Conservation (phyloP, 2,797 vertebrate genomes). For the Pachyuromys duprasi region DNA sequence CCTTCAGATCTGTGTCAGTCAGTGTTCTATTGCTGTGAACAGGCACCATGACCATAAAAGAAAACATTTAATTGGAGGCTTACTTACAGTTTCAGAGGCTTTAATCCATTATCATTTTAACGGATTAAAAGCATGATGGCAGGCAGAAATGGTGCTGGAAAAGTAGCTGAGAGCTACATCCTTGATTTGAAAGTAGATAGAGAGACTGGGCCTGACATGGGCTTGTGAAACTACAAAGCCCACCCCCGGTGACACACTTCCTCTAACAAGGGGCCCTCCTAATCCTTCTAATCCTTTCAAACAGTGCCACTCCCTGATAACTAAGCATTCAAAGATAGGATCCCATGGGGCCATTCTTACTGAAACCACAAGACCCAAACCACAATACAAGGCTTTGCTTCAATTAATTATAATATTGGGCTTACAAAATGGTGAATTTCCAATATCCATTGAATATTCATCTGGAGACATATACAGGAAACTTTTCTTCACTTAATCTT, state of each 20-base stretch:
- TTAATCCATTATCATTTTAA: not conserved
- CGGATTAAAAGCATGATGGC: not conserved
- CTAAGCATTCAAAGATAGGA: not conserved
- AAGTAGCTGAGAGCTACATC: not conserved
- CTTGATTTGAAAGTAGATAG: not conserved
- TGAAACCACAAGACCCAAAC: not conserved
- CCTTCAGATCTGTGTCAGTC: not conserved
- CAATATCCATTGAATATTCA: not conserved
- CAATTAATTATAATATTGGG: not conserved
- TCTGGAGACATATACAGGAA: not conserved
- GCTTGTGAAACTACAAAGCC: not conserved
- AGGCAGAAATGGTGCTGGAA: not conserved
- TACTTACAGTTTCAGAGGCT: not conserved
- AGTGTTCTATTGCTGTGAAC: not conserved
- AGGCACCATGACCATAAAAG: not conserved
- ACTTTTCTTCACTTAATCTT: not conserved
- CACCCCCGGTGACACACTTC: not conserved
- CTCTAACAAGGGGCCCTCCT: not conserved
- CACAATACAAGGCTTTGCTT: not conserved
- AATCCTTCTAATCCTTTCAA: not conserved
- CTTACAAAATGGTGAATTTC: conserved; percentile 10
- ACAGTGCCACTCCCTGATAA: not conserved
- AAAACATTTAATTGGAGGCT: not conserved
- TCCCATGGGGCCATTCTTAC: not conserved
- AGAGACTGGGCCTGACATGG: not conserved